Percentiles rank a stretch among this genome's conserved stretches.
Conservation (phyloP, 2,113 vertebrate genomes). For the Lucifuga dentata region DNA sequence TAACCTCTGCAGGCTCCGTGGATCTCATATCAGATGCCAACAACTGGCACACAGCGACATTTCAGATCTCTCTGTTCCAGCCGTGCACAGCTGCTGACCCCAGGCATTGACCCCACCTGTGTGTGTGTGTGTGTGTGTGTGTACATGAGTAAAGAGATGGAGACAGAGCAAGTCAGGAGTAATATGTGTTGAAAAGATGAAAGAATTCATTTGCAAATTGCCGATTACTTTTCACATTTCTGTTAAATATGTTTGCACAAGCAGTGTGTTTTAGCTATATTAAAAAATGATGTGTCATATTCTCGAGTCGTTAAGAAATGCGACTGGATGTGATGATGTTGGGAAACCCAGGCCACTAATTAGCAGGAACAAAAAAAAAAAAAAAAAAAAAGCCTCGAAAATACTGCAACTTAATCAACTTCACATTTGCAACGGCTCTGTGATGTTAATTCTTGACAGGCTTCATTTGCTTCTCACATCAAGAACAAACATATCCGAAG, state of each 20-base stretch:
- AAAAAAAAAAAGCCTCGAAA: conserved; percentile 18
- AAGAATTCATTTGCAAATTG: conserved; percentile 12
- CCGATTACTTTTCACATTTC: not conserved
- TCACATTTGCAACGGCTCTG: conserved; percentile 39
- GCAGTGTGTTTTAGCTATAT: not conserved
- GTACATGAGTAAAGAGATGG: not conserved
- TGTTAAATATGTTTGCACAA: conserved; percentile 25
- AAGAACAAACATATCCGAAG: conserved; percentile 30
- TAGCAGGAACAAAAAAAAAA: conserved; percentile 32
- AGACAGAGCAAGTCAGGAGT: not conserved
- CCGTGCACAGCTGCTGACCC: conserved; percentile 4
- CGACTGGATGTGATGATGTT: conserved; percentile 41
- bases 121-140: not conserved
- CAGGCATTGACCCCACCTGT: conserved; percentile 16
- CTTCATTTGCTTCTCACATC: conserved; percentile 21
- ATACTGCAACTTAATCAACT: conserved; percentile 47
- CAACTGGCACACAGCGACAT: conserved; percentile 31
- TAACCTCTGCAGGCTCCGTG: conserved; percentile 29
- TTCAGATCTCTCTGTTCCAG: conserved; percentile 11
- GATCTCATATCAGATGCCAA: conserved; percentile 27
- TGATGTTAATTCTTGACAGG: conserved; percentile 42
- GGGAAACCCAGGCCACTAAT: conserved; percentile 23
- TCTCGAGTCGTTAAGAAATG: conserved; percentile 20
- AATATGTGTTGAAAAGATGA: conserved; percentile 29
- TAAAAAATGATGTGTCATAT: conserved; percentile 23